These are phyloP conservation scores for Malacoctenus gilli DNA, from an alignment of 2,797 vertebrate species.

Conservation along the genomic window DNA sequence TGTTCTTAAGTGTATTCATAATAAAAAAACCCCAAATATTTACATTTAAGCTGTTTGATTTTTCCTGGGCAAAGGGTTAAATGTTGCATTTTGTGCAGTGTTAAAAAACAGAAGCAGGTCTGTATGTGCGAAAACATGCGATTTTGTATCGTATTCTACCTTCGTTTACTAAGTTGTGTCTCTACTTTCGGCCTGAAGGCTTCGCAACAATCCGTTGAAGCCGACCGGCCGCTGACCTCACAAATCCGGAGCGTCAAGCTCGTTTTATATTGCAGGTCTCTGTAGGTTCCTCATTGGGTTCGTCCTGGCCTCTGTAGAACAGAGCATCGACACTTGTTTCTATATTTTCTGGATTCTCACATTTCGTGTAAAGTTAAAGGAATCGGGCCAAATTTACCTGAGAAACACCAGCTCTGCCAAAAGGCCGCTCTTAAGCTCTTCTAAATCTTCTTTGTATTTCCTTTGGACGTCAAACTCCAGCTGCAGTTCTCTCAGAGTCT, in stretches of 20 bases:
- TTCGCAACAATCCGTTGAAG: too few relatives aligned
- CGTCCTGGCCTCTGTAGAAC: slow-evolving; percentile 57
- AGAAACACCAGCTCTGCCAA: slow-evolving; percentile 83
- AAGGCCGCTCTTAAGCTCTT: slow-evolving; percentile 80
- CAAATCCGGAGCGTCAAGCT: too few relatives aligned
- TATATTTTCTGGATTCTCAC: not conserved
- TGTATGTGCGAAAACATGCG: too few relatives aligned
- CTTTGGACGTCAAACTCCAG: slow-evolving; percentile 84
- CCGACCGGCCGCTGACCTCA: too few relatives aligned
- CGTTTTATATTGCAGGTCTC: slow-evolving; percentile 23
- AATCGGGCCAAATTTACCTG: slow-evolving; percentile 75
- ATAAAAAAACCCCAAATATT: slow-evolving; percentile 81
- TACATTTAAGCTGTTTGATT: slow-evolving; percentile 53
- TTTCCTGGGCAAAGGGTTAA: too few relatives aligned
- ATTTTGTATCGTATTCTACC: too few relatives aligned
- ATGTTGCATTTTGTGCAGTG: too few relatives aligned
- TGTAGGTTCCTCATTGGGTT: slow-evolving; percentile 27
- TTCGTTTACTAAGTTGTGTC: too few relatives aligned
- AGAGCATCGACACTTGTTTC: not conserved
- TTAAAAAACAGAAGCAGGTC: too few relatives aligned
- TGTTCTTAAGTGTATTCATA: slow-evolving; percentile 73
- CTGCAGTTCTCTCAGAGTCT: slow-evolving; percentile 81
- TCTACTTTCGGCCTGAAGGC: too few relatives aligned
- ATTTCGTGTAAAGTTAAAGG: not conserved
- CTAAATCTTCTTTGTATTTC: slow-evolving; percentile 82